phyloP scores from a whole-genome alignment of 1,140 invertebrate genomes.

The Chironomus striatipennis region DNA sequence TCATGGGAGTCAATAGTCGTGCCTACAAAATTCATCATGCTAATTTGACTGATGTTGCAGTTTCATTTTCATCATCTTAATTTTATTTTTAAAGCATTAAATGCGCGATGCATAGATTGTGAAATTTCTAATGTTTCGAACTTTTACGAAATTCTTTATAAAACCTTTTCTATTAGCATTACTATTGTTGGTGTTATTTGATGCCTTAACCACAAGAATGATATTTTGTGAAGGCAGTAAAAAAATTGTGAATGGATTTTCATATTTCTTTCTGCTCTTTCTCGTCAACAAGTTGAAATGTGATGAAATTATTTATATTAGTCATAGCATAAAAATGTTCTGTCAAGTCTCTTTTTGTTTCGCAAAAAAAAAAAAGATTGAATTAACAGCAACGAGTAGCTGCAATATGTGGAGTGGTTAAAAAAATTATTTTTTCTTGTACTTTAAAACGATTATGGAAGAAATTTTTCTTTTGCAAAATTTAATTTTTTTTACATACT shows the following conservation, averaged over 20 bases:
- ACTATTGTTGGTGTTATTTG: too few species aligned
- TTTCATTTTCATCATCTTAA: background rate
- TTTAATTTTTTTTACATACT: too few species aligned
- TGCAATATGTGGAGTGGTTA: too few species aligned
- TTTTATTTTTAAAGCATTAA: too few species aligned
- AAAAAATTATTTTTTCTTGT: too few species aligned
- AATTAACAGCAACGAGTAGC: background rate
- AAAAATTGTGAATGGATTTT: slow-evolving; percentile 1
- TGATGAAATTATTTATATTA: background rate
- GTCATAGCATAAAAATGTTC: slow-evolving; percentile 7
- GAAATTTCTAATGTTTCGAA: too few species aligned
- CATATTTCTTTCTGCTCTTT: background rate
- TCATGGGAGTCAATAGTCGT: background rate
- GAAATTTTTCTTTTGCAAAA: too few species aligned
- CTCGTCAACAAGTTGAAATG: slow-evolving; percentile 2
- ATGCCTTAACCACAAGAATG: background rate
- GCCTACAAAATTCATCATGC: background rate
- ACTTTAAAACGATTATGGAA: too few species aligned
- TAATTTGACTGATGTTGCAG: background rate
- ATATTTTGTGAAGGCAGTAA: slow-evolving; percentile 3
- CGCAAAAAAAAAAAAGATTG: background rate
- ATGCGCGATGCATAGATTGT: too few species aligned
- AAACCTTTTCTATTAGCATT: too few species aligned
- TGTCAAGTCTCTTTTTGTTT: background rate
- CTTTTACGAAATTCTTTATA: too few species aligned